Base-by-base conservation (phyloP, 2,113 vertebrate genomes). In the Malaclemys terrapin region DNA sequence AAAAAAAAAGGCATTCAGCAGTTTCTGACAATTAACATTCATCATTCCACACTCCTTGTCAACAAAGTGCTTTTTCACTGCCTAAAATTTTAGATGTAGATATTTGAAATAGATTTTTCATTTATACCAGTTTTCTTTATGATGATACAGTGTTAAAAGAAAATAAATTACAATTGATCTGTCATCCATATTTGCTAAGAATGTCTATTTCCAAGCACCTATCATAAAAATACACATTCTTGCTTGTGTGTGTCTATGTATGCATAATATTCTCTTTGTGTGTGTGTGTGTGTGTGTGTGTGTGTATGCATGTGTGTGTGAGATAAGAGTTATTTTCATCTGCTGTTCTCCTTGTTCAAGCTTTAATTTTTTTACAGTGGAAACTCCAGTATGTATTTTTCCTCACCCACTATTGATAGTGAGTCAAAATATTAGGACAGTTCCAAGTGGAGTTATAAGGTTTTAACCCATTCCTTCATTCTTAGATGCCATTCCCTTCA, bases 21-120 rank as follows among this genome's bases (percentile, higher is more conserved):
- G 97, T 98, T 98, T 98, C 98, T 98, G 98, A 98, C 98, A 98
- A 97, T 98, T 98, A 98, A 98, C 98, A 98, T 98, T 95, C 98
- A 98, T 98, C 98, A 98, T 98, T 99, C 98, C 98, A 98, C 98
- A 98, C 98, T 98, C 98, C 98, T 98, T 98, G 98, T 99, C 98
- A 98, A 99, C 97, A 1, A 99, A 99, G 99, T 99, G 99, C 99
- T 99, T 99, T 99, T 99, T 99, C 99, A 99, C 99, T 99, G 99
- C 99, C 99, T 99, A 99, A 98, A 99, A 98, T 98, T 98, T 99
- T 99, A 99, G 98, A 99, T 99, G 99, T 99, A 99, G 98, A 99
- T 99, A 99, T 98, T 99, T 99, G 98, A 99, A 98, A 98, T 98
- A 98, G 98, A 98, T 98, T 99, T 98, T 99, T 98, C 98, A 98